Evolutionary conservation across 2,113 vertebrate species (phyloP), one percentile per base, ranked within the genome.

Genomic region (Malaclemys terrapin): DNA sequence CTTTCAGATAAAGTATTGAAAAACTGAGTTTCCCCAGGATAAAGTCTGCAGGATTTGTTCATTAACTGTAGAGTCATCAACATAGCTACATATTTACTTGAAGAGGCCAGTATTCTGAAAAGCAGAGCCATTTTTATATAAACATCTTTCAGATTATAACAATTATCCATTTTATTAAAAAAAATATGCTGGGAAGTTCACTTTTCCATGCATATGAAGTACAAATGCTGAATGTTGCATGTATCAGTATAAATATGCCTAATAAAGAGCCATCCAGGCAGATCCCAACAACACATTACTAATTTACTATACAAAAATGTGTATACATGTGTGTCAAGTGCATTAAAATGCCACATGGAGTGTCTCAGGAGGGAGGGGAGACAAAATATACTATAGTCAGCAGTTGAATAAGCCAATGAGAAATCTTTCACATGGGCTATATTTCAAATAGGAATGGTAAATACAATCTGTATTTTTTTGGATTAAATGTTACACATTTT

Each of bases 51-150:
- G 96, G 76, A 92, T 50, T 56, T 22, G 52, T 65, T 78, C 38
- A 6, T 56, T 85, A 65, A 38, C 25, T 65, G 49, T 3, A 57
- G n/a, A 94, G 17, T n/a, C n/a, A 5, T 89, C 94, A 29, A 8
- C 85, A 2, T 29, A 57, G 17, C 25, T 95, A 90, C 54, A 25
- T 47, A 56, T 6, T 27, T 17, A 56, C 69, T 93, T 92, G 82
- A 93, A 92, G 82, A 79, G 87, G 83, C 13, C 57, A 25, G 20
- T 27, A 12, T 1, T 0, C 65, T 94, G 54, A 54, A 93, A 91
- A 97, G 92, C 80, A 96, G 84, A 95, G 10, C 22, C n/a, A n/a
- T 59, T 94, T 94, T 87, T 93, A 94, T 78, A 86, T 24, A 56
- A 69, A 82, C 31, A 42, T 1, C 92, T 96, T 88, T 91, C 78